These are phyloP conservation scores for Ceyx erithaca DNA, from an alignment of 2,797 vertebrate species.

Conservation along the genomic window DNA sequence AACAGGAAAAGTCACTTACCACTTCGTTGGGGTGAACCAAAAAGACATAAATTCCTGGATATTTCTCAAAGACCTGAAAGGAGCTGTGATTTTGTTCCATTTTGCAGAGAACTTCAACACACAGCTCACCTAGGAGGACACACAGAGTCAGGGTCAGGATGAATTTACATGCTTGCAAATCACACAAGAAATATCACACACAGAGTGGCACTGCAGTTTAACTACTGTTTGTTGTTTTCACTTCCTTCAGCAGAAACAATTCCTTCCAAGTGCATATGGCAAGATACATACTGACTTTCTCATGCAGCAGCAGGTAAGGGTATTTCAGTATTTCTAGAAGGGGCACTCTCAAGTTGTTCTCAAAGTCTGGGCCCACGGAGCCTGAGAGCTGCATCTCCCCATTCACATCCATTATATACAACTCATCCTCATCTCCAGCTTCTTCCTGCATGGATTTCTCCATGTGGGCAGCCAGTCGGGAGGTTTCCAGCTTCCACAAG, in stretches of 20 bases:
- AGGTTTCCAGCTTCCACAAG: conserved; percentile 83
- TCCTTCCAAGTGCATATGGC: fast-evolving
- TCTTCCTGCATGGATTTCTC: conserved; percentile 72
- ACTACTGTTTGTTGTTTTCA: neutral
- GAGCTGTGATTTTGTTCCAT: conserved; percentile 81
- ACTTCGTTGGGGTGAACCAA: conserved; percentile 87
- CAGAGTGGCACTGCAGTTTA: neutral
- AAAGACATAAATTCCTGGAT: conserved; percentile 86
- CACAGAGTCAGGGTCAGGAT: neutral
- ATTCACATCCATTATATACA: conserved; percentile 81
- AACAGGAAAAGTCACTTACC: conserved; percentile 69
- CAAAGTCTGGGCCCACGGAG: conserved; percentile 78
- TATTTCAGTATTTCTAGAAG: conserved; percentile 86
- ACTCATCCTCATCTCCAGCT: conserved; percentile 78
- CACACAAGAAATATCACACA: fast-evolving
- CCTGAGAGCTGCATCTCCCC: conserved; percentile 74
- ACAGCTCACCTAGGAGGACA: conserved; percentile 80
- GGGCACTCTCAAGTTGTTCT: conserved; percentile 80
- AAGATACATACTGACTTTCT: conserved; percentile 81
- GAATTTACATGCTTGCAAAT: neutral
- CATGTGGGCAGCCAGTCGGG: conserved; percentile 79
- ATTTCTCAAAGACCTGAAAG: conserved; percentile 83
- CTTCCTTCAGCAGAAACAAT: neutral
- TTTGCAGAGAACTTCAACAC: conserved; percentile 82
- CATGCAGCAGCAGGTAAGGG: conserved; percentile 82